phyloP scores from a whole-genome alignment of 2,113 vertebrate genomes.

The Ochotona curzoniae region DNA sequence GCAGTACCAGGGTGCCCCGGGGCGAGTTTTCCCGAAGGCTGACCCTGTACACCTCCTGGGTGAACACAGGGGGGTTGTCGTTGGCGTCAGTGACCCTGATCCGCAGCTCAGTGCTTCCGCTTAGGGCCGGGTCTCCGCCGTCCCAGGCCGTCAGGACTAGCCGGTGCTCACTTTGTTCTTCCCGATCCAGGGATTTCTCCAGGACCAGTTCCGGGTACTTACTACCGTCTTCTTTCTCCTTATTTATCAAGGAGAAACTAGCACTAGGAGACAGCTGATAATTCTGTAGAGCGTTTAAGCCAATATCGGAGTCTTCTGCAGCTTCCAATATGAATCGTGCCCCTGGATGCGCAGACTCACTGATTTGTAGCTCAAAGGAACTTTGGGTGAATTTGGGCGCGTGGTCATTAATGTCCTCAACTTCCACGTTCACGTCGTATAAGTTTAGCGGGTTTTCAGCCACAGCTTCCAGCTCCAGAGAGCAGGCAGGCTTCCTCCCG shows the following conservation, averaged over 20 bases:
- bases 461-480: constrained; percentile 86
- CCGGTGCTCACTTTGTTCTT: constrained; percentile 72
- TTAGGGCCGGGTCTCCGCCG: constrained; percentile 77
- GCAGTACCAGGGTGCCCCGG: constrained; percentile 80
- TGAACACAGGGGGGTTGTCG: constrained; percentile 84
- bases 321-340: constrained; percentile 79
- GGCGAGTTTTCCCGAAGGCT: constrained; percentile 85
- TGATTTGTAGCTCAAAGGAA: constrained; percentile 79
- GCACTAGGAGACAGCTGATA: constrained; percentile 80
- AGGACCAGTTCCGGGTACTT: constrained; percentile 82
- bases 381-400: constrained; percentile 81
- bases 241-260: constrained; percentile 73
- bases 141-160: constrained; percentile 84
- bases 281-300: constrained; percentile 78
- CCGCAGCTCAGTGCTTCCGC: constrained; percentile 82
- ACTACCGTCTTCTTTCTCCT: constrained; percentile 77
- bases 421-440: constrained; percentile 80
- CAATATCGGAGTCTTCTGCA: constrained; percentile 82
- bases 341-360: constrained; percentile 73
- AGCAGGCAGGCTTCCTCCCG: constrained; percentile 81
- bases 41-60: constrained; percentile 81
- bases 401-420: constrained; percentile 91
- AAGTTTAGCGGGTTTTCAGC: constrained; percentile 82
- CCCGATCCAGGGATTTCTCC: constrained; percentile 82
- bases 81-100: constrained; percentile 85